These are phyloP conservation scores for Aix galericulata DNA, from an alignment of 2,113 vertebrate species.

Conservation along the genomic window DNA sequence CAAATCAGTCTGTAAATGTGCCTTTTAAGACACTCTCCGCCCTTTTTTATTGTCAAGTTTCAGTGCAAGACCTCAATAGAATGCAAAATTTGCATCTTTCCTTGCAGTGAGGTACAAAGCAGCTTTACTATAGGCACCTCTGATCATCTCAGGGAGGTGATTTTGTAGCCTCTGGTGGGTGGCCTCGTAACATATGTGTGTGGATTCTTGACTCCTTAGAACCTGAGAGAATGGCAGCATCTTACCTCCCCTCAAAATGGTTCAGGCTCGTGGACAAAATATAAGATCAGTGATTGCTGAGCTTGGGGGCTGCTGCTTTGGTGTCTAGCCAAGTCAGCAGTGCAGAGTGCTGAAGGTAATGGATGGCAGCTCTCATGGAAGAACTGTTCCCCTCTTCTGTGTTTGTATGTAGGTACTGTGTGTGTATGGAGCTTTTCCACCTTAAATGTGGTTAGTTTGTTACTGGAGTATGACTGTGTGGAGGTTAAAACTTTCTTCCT, in stretches of 20 bases:
- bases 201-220: not conserved
- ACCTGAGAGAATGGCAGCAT: not conserved
- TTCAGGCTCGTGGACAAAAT: not conserved
- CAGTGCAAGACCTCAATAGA: not conserved
- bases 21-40: not conserved
- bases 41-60: not conserved
- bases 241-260: not conserved
- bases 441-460: not conserved
- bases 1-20: not conserved
- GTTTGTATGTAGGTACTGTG: not conserved
- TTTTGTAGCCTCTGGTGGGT: not conserved
- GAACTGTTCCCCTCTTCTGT: not conserved
- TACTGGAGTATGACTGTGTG: not conserved
- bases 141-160: not conserved
- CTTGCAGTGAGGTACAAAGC: not conserved
- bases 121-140: not conserved
- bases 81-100: not conserved
- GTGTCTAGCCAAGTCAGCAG: not conserved
- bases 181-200: not conserved
- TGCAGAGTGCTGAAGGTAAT: not conserved
- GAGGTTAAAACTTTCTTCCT: not conserved
- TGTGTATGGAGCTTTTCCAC: not conserved
- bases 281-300: not conserved
- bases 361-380: not conserved
- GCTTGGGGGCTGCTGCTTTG: not conserved